Evolutionary conservation across 1,140 invertebrate species (phyloP).

Genomic region (Lerema accius): DNA sequence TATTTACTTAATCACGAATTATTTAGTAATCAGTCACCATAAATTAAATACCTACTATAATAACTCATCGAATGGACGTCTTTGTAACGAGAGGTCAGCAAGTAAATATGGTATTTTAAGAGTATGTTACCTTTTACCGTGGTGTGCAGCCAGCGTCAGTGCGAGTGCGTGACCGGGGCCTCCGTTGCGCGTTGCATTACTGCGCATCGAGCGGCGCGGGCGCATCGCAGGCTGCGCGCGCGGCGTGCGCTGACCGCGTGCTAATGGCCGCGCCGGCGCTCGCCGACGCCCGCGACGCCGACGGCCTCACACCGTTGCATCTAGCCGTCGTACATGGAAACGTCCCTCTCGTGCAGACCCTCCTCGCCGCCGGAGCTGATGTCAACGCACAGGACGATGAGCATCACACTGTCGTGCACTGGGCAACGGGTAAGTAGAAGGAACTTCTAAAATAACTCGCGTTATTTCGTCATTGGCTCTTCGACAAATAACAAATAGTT

Average conservation of each 20-base stretch:
- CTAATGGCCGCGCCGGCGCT: slow-evolving; percentile 90
- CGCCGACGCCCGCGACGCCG: slow-evolving; percentile 92
- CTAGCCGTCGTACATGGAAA: slow-evolving; percentile 96
- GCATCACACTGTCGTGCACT: slow-evolving; percentile 97
- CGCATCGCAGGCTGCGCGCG: slow-evolving; percentile 82
- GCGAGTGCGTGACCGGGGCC: slow-evolving; percentile 89
- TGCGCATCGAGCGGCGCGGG: slow-evolving; percentile 89
- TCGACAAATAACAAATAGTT: too few relatives aligned
- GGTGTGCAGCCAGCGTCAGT: slow-evolving; percentile 86
- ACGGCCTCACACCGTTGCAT: slow-evolving; percentile 97
- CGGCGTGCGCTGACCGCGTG: slow-evolving; percentile 87
- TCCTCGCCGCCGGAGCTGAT: slow-evolving; percentile 92
- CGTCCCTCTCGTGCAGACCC: slow-evolving; percentile 90
- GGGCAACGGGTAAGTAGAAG: slow-evolving; percentile 94
- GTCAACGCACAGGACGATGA: slow-evolving; percentile 95
- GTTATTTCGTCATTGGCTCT: too few relatives aligned
- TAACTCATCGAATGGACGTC: too few relatives aligned
- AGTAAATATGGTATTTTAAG: too few relatives aligned
- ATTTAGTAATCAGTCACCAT: too few relatives aligned
- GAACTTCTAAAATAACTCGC: too few relatives aligned
- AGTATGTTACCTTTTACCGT: too few relatives aligned
- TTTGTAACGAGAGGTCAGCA: too few relatives aligned
- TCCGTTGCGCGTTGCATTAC: slow-evolving; percentile 96
- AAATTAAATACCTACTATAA: too few relatives aligned
- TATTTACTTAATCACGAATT: not conserved